Percentiles rank a stretch among this genome's conserved stretches.
phyloP scores from a whole-genome alignment of 2,888 invertebrate genomes.

The Rhyacophila evoluta region DNA sequence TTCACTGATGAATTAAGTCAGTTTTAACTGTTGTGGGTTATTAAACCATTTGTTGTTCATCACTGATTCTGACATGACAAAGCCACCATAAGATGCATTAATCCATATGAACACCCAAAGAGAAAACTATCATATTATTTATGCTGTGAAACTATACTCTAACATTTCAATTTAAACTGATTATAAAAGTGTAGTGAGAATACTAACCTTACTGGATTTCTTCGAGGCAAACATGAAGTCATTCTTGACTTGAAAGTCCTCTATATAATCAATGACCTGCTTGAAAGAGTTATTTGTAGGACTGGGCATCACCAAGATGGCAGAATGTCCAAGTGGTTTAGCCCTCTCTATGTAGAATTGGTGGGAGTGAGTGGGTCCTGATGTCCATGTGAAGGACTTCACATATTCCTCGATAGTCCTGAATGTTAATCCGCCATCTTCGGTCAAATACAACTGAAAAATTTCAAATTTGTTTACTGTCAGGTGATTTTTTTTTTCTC shows the following conservation, averaged over 20 bases:
- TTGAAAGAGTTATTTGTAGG: constrained; percentile 71
- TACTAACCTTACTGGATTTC: constrained; percentile 70
- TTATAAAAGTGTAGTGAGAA: background rate
- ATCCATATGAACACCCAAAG: too few relatives aligned
- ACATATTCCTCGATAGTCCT: constrained; percentile 77
- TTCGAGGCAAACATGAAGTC: constrained; percentile 89
- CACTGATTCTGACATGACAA: too few relatives aligned
- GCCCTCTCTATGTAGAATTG: constrained; percentile 77
- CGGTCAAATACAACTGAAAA: constrained; percentile 80
- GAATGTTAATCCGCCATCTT: constrained; percentile 82
- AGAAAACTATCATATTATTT: too few relatives aligned
- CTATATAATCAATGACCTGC: constrained; percentile 75
- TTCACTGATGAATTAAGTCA: too few relatives aligned
- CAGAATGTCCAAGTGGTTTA: constrained; percentile 73
- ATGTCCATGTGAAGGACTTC: constrained; percentile 82
- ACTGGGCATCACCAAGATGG: constrained; percentile 76
- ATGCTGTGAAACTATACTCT: too few relatives aligned
- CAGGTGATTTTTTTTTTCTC: too few relatives aligned
- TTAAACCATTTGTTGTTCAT: too few relatives aligned
- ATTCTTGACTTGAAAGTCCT: constrained; percentile 85
- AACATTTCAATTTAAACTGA: too few relatives aligned
- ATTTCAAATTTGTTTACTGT: constrained; percentile 44
- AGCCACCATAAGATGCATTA: too few relatives aligned
- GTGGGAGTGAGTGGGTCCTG: constrained; percentile 64
- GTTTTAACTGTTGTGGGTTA: too few relatives aligned